Base-by-base conservation (phyloP, 1,140 invertebrate species). In the Piezodorus guildinii region DNA sequence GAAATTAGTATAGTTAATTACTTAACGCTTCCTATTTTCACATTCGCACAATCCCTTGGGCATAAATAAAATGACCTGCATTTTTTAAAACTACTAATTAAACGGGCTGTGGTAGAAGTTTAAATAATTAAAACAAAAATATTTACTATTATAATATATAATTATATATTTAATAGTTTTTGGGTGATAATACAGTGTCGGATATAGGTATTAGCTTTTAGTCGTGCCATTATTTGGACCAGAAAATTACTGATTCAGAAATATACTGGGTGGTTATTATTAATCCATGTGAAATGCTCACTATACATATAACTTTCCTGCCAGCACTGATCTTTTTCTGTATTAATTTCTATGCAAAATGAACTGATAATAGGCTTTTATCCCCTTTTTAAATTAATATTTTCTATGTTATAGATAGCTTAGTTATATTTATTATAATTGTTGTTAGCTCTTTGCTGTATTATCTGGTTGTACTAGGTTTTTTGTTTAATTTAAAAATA, bases 181-280 rank as follows among this genome's bases (percentile, higher is more conserved):
- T 19, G 52, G 19, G 52, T 23, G 19, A 49, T 49, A 56, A 56
- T 56, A 56, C 44, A 64, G 52, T 21, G 43, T 60, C 17, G 62
- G 52, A 54, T 51, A 63, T 63, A 56, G 23, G 16, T 30, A 27
- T 60, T 59, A 64, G 63, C 54, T 60, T 64, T 56, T 56, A 63
- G 62, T 63, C 27, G 63, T 64, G 63, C 63, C 63, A 64, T n/a
- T n/a, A n/a, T 64, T 64, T 60, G 63, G 63, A 64, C 63, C 63
- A 64, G 43, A 58, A 63, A 56, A 30, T 16, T 34, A 25, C 14
- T 46, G 15, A 63, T 19, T 54, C 3, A 21, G 17, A 63, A 63
- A 30, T 54, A 63, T 25, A 54, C 25, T 63, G 62, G 46, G 25
- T 17, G 25, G 19, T 19, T n/a, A 30, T 52, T 52, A 45, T 56